Evolutionary conservation across 2,113 vertebrate species (phyloP).

Genomic region (Phrynosoma blainvillii): DNA sequence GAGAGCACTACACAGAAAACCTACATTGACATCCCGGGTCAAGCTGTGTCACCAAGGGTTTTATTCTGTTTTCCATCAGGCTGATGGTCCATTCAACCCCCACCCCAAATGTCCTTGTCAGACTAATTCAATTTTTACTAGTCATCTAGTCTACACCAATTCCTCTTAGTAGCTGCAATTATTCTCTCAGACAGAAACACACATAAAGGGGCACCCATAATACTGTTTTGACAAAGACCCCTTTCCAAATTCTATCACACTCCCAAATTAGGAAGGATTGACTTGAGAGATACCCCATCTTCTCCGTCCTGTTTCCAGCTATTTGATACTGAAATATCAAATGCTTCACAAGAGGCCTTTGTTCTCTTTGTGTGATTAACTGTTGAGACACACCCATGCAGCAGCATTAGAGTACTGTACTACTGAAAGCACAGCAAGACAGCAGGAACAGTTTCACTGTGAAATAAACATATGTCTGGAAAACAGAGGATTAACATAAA

Average conservation of each 20-base stretch:
- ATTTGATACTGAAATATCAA: slow-evolving; percentile 59
- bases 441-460: background rate
- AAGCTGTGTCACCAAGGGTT: slow-evolving; percentile 65
- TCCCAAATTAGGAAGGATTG: slow-evolving; percentile 62
- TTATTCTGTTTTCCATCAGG: slow-evolving; percentile 78
- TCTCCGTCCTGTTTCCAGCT: slow-evolving; percentile 40
- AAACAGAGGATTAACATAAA: slow-evolving; percentile 13
- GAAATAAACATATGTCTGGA: slow-evolving; percentile 36
- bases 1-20: slow-evolving; percentile 74
- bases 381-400: background rate
- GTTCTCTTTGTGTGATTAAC: background rate
- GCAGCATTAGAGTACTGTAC: background rate
- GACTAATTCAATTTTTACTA: slow-evolving; percentile 78
- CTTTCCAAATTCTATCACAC: slow-evolving; percentile 61
- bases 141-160: slow-evolving; percentile 71
- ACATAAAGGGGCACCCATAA: slow-evolving; percentile 35
- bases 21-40: slow-evolving; percentile 72
- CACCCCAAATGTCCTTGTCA: slow-evolving; percentile 65
- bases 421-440: slow-evolving; percentile 3
- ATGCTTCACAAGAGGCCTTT: slow-evolving; percentile 59
- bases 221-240: slow-evolving; percentile 58
- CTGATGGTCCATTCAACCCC: slow-evolving; percentile 52
- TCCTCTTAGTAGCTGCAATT: slow-evolving; percentile 61
- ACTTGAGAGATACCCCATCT: slow-evolving; percentile 49
- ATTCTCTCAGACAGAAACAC: slow-evolving; percentile 60